Base-by-base conservation (phyloP, 2,797 vertebrate species). In the Phoeniculus purpureus region DNA sequence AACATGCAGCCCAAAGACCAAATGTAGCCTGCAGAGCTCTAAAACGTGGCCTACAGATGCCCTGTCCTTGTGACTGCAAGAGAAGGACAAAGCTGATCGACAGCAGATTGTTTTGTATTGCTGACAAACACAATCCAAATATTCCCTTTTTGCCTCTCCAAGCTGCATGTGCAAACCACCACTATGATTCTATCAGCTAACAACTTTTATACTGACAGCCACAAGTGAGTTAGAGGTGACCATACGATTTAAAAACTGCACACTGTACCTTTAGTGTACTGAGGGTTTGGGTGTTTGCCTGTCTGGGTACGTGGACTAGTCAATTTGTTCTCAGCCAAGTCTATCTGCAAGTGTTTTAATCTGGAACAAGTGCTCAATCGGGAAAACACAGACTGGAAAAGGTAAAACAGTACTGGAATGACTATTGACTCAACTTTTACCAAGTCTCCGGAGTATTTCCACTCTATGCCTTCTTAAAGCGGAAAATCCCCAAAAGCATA, bases 81-180 rank as follows among this genome's bases (percentile, higher is more conserved):
- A 88, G 87, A 96, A 97, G 95, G 96, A 93, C 95, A 96, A 96
- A 92, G 64, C 89, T 85, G 86, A 94, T 96, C 87, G 91, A 82
- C 71, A 67, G 73, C 84, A 94, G 74, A 91, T 86, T 94, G 51
- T 90, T 75, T 76, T 61, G 40, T 74, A 77, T n/a, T 75, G 83
- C 93, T 96, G 81, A 77, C 81, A 92, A 94, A 89, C 61, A 82
- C 72, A 88, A 88, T 74, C 62, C 16, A 88, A 91, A 79, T 37
- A 37, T 70, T 93, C 91, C 80, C 54, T 72, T 92, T 95, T 78
- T 66, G 58, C 26, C 12, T 86, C 64, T 81, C 74, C 48, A 47
- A 85, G 73, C 76, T 65, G 58, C 54, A 55, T 22, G 29, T 34
- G 60, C 47, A 61, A 93, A 88, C 73, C 62, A 89, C 79, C 26